Conservation (phyloP, 2,888 invertebrate species). For the Harpagoxenus sublaevis region DNA sequence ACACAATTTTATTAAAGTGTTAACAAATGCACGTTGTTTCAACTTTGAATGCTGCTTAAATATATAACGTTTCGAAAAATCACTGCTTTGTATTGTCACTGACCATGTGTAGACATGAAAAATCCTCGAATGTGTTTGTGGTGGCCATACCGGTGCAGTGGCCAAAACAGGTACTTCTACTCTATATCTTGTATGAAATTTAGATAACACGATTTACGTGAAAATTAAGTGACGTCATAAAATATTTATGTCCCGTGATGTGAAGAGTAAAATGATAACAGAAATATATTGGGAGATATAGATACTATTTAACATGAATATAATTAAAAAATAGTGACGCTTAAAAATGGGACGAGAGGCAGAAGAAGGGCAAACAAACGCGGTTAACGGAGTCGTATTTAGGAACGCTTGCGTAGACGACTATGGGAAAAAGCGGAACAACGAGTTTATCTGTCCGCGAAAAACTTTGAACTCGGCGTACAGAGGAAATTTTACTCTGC, state of each 20-base stretch:
- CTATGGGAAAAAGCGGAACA: slow-evolving; percentile 34
- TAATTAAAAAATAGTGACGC: not conserved
- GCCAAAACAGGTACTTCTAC: too few species aligned
- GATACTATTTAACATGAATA: not conserved
- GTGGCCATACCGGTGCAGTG: too few species aligned
- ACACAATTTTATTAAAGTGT: too few species aligned
- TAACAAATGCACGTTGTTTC: too few species aligned
- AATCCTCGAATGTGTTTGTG: too few species aligned
- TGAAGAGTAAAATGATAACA: not conserved
- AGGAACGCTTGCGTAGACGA: slow-evolving; percentile 49
- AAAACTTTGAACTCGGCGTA: slow-evolving; percentile 53
- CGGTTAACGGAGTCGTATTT: slow-evolving; percentile 53
- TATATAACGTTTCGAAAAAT: too few species aligned
- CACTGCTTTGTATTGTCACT: too few species aligned
- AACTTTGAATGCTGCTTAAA: too few species aligned
- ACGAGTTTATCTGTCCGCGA: slow-evolving; percentile 57
- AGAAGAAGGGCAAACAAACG: not conserved
- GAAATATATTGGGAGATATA: not conserved
- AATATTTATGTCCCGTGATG: not conserved
- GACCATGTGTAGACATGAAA: too few species aligned
- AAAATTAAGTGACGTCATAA: not conserved
- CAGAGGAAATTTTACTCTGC: slow-evolving; percentile 58
- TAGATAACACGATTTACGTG: not conserved
- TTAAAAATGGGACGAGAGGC: slow-evolving; percentile 13
- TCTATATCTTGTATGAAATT: not conserved